Conservation (phyloP, 2,797 vertebrate genomes). For the Podarcis lilfordi region DNA sequence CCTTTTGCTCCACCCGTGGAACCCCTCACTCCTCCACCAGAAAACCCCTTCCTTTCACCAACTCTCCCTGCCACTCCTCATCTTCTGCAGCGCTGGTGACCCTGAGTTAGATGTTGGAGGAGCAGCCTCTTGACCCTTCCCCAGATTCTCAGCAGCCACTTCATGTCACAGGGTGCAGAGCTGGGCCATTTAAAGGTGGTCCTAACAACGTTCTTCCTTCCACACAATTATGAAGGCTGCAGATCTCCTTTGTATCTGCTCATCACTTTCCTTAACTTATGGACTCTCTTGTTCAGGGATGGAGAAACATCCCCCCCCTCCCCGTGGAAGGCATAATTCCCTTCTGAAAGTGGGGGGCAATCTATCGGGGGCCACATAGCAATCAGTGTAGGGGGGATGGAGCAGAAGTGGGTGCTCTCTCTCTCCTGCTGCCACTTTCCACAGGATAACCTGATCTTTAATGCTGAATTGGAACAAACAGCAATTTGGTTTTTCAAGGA, state of each 20-base stretch:
- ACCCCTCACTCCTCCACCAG: not conserved
- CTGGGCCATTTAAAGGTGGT: not conserved
- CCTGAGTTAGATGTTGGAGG: not conserved
- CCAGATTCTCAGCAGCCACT: not conserved
- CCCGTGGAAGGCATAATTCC: no score
- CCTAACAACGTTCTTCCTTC: not conserved
- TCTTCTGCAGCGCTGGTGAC: not conserved
- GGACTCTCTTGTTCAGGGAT: not conserved
- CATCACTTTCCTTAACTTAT: not conserved
- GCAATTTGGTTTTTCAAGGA: no score
- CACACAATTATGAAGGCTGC: not conserved
- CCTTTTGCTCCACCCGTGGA: not conserved
- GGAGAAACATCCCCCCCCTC: no score
- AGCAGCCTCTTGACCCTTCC: not conserved
- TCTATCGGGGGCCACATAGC: no score
- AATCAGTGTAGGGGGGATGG: no score
- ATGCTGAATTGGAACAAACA: no score
- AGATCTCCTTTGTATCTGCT: not conserved
- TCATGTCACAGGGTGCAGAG: not conserved
- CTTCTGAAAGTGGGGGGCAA: no score
- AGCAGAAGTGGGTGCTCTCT: no score
- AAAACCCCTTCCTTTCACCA: not conserved
- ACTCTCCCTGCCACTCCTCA: not conserved
- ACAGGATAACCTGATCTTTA: no score
- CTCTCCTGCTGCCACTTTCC: no score